These are phyloP conservation scores for Melanerpes formicivorus DNA, from an alignment of 2,113 vertebrate genomes.

Conservation along the genomic window DNA sequence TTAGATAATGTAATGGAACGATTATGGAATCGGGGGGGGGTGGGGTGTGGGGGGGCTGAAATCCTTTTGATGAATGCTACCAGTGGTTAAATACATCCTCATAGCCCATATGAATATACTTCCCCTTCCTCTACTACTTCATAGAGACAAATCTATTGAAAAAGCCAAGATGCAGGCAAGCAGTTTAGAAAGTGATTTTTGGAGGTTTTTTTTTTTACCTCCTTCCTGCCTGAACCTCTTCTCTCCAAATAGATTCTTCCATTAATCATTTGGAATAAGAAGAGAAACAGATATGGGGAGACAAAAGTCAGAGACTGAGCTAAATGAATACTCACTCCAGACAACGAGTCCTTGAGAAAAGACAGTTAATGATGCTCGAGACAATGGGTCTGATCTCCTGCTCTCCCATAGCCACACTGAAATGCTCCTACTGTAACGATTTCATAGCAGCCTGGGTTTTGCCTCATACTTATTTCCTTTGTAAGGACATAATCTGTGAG, in stretches of 20 bases:
- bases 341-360: slow-evolving; percentile 38
- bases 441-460: neutral
- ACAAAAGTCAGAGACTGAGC: slow-evolving; percentile 33
- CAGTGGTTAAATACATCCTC: neutral
- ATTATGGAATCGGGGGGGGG: neutral
- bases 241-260: slow-evolving; percentile 30
- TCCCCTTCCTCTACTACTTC: neutral
- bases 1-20: neutral
- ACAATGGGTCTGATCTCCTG: slow-evolving; percentile 24
- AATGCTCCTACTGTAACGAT: neutral
- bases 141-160: neutral
- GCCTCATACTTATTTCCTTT: neutral
- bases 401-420: neutral
- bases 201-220: slow-evolving; percentile 22
- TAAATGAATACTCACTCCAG: slow-evolving; percentile 49
- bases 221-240: slow-evolving; percentile 8
- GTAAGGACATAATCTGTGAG: neutral
- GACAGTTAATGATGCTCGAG: slow-evolving; percentile 54
- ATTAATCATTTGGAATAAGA: slow-evolving; percentile 31
- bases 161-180: neutral
- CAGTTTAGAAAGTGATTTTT: slow-evolving; percentile 34
- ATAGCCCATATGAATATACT: neutral
- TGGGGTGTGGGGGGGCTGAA: neutral
- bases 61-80: neutral
- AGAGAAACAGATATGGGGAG: slow-evolving; percentile 17